phyloP scores from a whole-genome alignment of 2,797 vertebrate species.

The Ara ararauna region DNA sequence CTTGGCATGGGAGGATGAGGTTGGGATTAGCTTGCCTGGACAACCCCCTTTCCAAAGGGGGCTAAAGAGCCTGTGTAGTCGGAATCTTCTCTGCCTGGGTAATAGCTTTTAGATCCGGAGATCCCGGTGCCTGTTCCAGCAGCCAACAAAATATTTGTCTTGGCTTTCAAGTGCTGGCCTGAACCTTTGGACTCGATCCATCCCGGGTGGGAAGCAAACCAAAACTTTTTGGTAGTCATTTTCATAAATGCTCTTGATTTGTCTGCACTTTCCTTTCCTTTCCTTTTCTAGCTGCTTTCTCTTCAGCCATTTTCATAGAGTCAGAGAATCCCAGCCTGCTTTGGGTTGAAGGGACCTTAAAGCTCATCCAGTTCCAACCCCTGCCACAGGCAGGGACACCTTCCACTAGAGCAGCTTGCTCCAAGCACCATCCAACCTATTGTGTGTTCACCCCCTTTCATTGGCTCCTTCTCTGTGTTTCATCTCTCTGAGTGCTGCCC shows the following conservation, averaged over 20 bases:
- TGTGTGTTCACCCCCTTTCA: not conserved
- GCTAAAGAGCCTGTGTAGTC: not conserved
- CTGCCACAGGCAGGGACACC: not conserved
- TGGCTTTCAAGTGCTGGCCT: conserved; percentile 18
- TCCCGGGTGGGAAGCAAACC: conserved; percentile 1
- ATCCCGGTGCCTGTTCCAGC: not conserved
- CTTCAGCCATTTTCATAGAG: not conserved
- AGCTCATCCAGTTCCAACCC: not conserved
- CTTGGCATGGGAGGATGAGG: not conserved
- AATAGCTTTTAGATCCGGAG: not conserved
- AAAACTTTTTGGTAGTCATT: not conserved
- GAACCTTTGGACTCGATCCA: not conserved
- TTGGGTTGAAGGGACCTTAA: not conserved
- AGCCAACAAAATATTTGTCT: conserved; percentile 54
- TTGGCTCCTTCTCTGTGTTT: not conserved
- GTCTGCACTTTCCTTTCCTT: not conserved
- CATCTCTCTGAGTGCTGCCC: not conserved
- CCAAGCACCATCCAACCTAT: not conserved
- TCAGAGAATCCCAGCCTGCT: not conserved
- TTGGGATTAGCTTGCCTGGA: not conserved
- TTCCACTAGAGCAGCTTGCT: not conserved
- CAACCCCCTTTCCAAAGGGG: not conserved
- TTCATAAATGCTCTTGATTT: not conserved
- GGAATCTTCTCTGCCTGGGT: not conserved
- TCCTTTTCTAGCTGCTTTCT: not conserved